Conservation (phyloP, 2,888 invertebrate genomes). For the Onthophagus sagittarius region DNA sequence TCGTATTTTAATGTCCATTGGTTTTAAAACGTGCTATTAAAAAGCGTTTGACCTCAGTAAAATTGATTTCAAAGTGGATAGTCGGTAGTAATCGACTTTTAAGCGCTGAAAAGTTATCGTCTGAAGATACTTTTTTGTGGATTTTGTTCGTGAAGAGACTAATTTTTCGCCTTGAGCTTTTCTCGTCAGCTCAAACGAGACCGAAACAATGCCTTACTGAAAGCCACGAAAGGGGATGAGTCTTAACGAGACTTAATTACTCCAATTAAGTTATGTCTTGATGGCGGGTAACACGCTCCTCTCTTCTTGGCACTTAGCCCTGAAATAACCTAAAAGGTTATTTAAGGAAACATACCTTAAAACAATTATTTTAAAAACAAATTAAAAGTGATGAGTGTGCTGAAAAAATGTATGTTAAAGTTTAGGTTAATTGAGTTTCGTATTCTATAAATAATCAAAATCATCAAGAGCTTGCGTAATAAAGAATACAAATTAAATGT, state of each 20-base stretch:
- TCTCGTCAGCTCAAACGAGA: background rate
- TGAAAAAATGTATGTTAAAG: no score
- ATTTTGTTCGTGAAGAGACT: background rate
- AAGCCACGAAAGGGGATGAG: background rate
- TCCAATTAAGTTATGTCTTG: background rate
- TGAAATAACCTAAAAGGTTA: background rate
- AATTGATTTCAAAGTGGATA: background rate
- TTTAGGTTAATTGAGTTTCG: background rate
- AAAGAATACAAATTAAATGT: background rate
- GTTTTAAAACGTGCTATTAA: background rate
- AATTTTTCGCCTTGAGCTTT: background rate
- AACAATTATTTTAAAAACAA: no score
- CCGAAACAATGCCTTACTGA: background rate
- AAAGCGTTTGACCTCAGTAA: background rate
- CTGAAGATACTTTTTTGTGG: background rate
- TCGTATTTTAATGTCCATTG: no score
- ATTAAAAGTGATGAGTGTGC: no score
- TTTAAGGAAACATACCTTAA: background rate
- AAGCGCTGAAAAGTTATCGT: background rate
- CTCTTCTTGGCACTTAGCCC: background rate
- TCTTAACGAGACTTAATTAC: background rate
- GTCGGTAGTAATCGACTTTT: background rate
- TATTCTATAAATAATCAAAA: background rate
- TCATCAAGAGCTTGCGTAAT: background rate
- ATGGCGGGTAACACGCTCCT: background rate